These are phyloP conservation scores for Alosa sapidissima DNA, from an alignment of 2,797 vertebrate species.

Conservation along the genomic window DNA sequence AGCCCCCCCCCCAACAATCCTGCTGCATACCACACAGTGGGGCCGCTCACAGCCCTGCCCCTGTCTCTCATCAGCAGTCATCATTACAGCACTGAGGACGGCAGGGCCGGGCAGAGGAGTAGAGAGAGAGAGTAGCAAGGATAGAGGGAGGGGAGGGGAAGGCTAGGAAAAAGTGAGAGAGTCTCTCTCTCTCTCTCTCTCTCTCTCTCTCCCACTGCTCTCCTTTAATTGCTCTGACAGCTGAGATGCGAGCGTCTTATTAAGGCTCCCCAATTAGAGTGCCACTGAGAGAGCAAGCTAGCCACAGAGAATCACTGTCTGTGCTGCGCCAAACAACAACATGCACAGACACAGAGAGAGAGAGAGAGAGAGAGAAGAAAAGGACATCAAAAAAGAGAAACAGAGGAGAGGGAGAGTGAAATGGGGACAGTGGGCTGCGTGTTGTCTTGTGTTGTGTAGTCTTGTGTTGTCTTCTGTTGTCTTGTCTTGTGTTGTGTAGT, in stretches of 20 bases:
- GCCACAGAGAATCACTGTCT: neutral
- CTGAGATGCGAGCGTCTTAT: constrained; percentile 59
- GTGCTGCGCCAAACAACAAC: neutral
- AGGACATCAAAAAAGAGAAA: neutral
- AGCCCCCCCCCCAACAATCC: neutral
- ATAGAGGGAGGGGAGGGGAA: neutral
- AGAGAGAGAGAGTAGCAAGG: neutral
- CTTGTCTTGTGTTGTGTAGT: neutral
- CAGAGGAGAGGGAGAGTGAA: neutral
- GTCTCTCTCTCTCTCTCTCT: neutral
- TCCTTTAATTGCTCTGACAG: constrained; percentile 68
- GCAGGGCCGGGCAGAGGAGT: neutral
- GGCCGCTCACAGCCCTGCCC: neutral
- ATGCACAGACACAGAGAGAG: neutral
- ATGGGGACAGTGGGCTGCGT: neutral
- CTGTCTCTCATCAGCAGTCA: neutral
- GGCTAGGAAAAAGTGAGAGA: neutral
- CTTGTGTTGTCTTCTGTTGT: too few species aligned
- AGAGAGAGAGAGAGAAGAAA: constrained; percentile 12
- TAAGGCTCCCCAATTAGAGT: constrained; percentile 45
- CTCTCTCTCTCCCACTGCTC: neutral
- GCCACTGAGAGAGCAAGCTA: constrained; percentile 27
- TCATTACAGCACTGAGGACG: neutral
- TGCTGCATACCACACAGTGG: neutral
- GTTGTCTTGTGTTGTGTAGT: neutral